Percentiles rank a stretch among this genome's conserved stretches.
Evolutionary conservation across 2,888 invertebrate species (phyloP).

Genomic region (Spisula subtruncata): DNA sequence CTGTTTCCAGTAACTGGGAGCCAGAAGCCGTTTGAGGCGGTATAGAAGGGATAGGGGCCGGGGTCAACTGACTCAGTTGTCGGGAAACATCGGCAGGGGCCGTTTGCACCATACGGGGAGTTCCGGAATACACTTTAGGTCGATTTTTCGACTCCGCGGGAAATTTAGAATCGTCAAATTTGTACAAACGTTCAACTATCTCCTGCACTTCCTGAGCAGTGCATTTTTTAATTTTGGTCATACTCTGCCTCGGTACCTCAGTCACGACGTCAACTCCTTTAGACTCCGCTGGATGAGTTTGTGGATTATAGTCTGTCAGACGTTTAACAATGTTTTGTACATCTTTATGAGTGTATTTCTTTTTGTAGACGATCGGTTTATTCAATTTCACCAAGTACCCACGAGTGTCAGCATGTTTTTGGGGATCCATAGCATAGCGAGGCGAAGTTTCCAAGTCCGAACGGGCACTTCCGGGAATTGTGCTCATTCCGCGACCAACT

Average conservation of each 20-base stretch:
- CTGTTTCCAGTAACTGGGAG: neutral
- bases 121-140: conserved; percentile 61
- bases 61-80: neutral
- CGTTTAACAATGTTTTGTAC: conserved; percentile 74
- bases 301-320: conserved; percentile 73
- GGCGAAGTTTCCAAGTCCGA: conserved; percentile 62
- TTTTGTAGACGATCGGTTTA: conserved; percentile 76
- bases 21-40: neutral
- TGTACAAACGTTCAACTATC: conserved; percentile 77
- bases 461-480: conserved; percentile 67
- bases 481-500: conserved; percentile 57
- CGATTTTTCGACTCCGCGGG: conserved; percentile 68
- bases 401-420: conserved; percentile 74
- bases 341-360: conserved; percentile 75
- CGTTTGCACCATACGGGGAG: conserved; percentile 52
- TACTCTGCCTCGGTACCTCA: conserved; percentile 72
- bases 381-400: conserved; percentile 74
- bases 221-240: conserved; percentile 74
- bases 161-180: conserved; percentile 69
- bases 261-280: conserved; percentile 69
- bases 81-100: conserved; percentile 50
- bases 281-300: conserved; percentile 73
- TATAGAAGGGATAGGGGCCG: conserved; percentile 15
- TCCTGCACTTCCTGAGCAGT: conserved; percentile 77
- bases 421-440: conserved; percentile 72